Base-by-base conservation (phyloP, 2,797 vertebrate genomes). In the Kryptopterus vitreolus region DNA sequence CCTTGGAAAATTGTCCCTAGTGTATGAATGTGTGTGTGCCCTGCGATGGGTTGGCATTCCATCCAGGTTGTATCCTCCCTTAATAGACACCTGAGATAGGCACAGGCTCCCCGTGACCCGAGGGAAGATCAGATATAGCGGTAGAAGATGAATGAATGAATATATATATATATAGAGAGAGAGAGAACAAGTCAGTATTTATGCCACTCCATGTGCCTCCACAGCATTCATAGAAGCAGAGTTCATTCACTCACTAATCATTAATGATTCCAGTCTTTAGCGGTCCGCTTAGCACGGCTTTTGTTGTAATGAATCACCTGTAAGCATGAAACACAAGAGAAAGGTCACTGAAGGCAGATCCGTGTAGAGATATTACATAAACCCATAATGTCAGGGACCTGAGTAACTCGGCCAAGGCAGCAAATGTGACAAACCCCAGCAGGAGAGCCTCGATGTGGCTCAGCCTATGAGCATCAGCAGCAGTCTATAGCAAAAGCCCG, bases 381-480 rank as follows among this genome's bases (percentile, higher is more conserved):
- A 85, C 75, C 82, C 82, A 85, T 55, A 24, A 50, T 29, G 26
- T 24, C 66, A 50, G 16, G 26, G 26, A 31, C 29, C 3, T 69
- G 46, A 69, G 63, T 61, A 78, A 53, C 81, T 83, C 38, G 10
- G 81, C 84, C 82, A 86, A 78, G 82, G 84, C 78, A 81, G 84
- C 71, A 70, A 76, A 88, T 86, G 83, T 88, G 86, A 89, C 89
- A 82, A 84, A 82, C 86, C 80, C 71, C 82, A 80, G 80, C 83
- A 77, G 86, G 57, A 43, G 84, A 81, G 81, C 31, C 74, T 82
- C 43, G 77, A 86, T 75, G 81, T 50, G 85, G 79, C 86, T 82
- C 81, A 81, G 71, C 87, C 85, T 78, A 85, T 84, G 80, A 52
- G 81, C 80, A 3, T 3, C 80, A 83, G 86, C 84, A 88, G 85